These are phyloP conservation scores for Thryonomys swinderianus DNA, from an alignment of 2,113 vertebrate species.

Conservation along the genomic window DNA sequence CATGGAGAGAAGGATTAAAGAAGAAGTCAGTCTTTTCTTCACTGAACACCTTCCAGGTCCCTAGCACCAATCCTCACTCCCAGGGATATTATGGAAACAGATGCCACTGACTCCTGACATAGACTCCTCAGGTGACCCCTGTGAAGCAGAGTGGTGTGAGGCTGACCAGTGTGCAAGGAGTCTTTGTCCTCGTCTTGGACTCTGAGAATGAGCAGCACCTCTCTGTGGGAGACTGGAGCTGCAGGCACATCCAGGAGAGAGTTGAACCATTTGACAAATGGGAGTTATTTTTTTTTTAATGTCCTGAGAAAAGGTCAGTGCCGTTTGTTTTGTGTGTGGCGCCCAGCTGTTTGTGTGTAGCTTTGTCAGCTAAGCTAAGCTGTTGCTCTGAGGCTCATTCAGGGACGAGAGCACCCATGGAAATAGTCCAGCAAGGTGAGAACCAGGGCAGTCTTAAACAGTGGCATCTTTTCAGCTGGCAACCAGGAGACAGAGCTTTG, in stretches of 20 bases:
- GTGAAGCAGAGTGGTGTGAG: neutral
- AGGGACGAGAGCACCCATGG: neutral
- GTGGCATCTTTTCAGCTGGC: constrained; percentile 61
- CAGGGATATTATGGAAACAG: neutral
- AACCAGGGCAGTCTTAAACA: neutral
- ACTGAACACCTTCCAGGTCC: neutral
- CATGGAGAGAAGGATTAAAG: neutral
- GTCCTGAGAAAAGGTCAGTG: neutral
- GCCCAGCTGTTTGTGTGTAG: neutral
- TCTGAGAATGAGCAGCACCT: neutral
- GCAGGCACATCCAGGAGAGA: neutral
- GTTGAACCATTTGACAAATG: neutral
- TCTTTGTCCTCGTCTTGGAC: neutral
- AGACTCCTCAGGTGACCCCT: neutral
- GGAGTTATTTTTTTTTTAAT: neutral
- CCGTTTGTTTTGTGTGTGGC: too few species aligned
- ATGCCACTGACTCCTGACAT: neutral
- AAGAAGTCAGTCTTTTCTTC: neutral
- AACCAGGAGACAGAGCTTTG: constrained; percentile 57
- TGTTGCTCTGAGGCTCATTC: neutral
- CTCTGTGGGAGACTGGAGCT: neutral
- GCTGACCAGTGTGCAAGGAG: too few species aligned
- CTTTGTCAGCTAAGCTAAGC: neutral
- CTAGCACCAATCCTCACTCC: neutral
- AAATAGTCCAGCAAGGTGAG: neutral